A percentile compares a stretch with the other conserved stretches of the same genome.
Conservation (phyloP, 2,797 vertebrate species). For the Cyclura pinguis region DNA sequence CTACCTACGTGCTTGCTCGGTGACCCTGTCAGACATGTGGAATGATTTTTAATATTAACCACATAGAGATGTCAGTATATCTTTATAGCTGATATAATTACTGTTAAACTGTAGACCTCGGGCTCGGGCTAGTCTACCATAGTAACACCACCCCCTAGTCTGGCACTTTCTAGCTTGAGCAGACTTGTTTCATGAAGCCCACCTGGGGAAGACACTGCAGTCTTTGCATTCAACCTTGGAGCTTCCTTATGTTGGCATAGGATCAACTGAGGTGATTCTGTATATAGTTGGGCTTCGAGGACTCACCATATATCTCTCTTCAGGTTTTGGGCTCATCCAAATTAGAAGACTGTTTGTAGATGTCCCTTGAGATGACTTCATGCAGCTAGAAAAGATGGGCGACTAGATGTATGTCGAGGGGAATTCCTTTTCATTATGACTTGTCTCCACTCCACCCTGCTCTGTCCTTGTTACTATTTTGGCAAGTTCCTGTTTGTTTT, state of each 20-base stretch:
- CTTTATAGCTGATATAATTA: too few species aligned
- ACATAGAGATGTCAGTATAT: too few species aligned
- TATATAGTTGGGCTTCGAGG: background rate
- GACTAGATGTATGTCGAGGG: background rate
- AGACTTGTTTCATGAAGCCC: background rate
- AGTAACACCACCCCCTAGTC: background rate
- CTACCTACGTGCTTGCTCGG: too few species aligned
- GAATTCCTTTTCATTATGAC: background rate
- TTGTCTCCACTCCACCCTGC: background rate
- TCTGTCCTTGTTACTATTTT: background rate
- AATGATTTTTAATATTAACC: too few species aligned
- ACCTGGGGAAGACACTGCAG: background rate
- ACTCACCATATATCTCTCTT: background rate
- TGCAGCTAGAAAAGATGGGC: background rate
- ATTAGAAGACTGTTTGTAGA: background rate
- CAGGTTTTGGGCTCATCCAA: background rate
- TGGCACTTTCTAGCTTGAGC: background rate
- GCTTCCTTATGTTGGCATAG: background rate
- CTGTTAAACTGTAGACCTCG: too few species aligned
- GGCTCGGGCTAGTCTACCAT: too few species aligned
- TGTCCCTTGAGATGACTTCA: background rate
- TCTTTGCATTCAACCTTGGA: background rate
- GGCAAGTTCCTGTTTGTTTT: background rate
- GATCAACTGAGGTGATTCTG: background rate
- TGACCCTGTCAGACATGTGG: too few species aligned